Base-by-base conservation (phyloP, 2,797 vertebrate species). In the Molossus molossus region DNA sequence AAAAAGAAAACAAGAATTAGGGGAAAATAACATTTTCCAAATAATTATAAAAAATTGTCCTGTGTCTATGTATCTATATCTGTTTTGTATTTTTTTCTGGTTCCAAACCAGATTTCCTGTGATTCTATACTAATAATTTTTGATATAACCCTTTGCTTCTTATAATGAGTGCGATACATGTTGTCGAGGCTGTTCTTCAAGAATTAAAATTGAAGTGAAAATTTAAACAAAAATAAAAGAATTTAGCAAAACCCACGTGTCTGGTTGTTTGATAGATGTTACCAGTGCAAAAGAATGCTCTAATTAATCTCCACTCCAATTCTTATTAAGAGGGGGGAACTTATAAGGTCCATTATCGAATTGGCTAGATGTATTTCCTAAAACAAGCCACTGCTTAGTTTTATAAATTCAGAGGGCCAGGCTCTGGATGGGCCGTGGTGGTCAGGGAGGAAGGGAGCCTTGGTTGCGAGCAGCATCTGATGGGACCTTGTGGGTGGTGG, bases 61-160 rank as follows among this genome's bases (percentile, higher is more conserved):
- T 99, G 99, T 99, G 99, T 99, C 99, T 99, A 99, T 99, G 99
- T 99, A 99, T 99, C 99, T 99, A 99, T 99, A 99, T 99, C 99
- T 99, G 99, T 99, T 99, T 99, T 99, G 99, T 99, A 99, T 99
- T 99, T 99, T 99, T 99, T 99, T 99, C 99, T 99, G 99, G 99
- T 99, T 99, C 99, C 99, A 99, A 99, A 99, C 99, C 99, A 99
- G 98, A 98, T 99, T 99, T 99, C 99, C 99, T 99, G 99, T 99
- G 99, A 99, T 99, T 99, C 99, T 99, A 99, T 99, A 99, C 99
- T 99, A 99, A 99, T 99, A 99, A 99, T 99, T 99, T 99, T 99
- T 99, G 99, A 99, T 99, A 99, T 99, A 99, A 99, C 99, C 99
- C 99, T 99, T 99, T 99, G 99, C 99, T 99, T 99, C 99, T 99